Conservation (phyloP, 2,888 invertebrate genomes). For the Hyalella azteca region DNA sequence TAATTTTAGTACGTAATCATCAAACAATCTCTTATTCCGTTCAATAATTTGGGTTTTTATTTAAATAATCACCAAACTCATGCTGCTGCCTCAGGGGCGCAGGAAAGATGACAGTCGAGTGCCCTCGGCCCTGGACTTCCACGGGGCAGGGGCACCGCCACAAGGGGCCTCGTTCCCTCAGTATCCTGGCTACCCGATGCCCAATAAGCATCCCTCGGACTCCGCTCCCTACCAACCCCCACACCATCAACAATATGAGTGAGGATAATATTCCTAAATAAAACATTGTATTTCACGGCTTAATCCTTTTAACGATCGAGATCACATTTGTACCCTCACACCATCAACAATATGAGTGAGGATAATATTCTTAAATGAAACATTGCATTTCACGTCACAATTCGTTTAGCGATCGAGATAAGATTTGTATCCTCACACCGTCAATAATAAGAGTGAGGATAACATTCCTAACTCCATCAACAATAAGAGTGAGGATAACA, state of each 20-base stretch:
- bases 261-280: not conserved
- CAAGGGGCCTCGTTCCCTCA: not conserved
- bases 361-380: not conserved
- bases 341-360: not conserved
- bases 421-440: not conserved
- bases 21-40: no score
- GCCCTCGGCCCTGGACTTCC: not conserved
- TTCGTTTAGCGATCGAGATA: no score
- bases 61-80: no score
- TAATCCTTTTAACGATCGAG: no score
- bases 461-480: not conserved
- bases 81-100: not conserved
- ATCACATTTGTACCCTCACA: no score
- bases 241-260: not conserved
- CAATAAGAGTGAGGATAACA: no score
- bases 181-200: not conserved
- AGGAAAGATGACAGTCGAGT: not conserved
- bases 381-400: not conserved
- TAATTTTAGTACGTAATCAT: no score
- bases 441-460: not conserved
- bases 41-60: no score
- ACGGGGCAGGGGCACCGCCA: not conserved
- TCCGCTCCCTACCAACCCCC: not conserved
- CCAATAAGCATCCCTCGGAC: not conserved
- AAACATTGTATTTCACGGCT: not conserved